These are phyloP conservation scores for Euclidia mi DNA, from an alignment of 2,888 invertebrate species.

Conservation along the genomic window DNA sequence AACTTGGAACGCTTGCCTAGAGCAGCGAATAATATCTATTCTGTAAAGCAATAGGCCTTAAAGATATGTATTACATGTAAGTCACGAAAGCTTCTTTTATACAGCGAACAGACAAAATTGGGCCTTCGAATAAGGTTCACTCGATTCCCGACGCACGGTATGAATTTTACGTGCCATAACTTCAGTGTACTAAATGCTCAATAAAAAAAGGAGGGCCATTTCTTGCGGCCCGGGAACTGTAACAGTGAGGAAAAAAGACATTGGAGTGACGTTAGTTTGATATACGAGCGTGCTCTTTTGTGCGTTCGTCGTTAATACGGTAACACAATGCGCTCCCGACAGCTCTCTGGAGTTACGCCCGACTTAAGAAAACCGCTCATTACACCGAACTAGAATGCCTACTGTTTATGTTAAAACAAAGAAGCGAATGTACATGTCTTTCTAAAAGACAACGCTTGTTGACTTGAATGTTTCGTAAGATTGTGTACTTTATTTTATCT, in stretches of 20 bases:
- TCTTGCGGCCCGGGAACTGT: slow-evolving; percentile 79
- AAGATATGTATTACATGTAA: slow-evolving; percentile 47
- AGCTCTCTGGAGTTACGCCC: slow-evolving; percentile 78
- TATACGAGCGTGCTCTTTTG: slow-evolving; percentile 87
- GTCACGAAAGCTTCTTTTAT: slow-evolving; percentile 33
- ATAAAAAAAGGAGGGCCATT: slow-evolving; percentile 83
- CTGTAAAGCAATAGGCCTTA: slow-evolving; percentile 27
- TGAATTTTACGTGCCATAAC: slow-evolving; percentile 82
- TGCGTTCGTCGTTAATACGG: slow-evolving; percentile 85
- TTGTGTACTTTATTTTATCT: background rate
- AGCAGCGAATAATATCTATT: slow-evolving; percentile 35
- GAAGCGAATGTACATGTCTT: background rate
- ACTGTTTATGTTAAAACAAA: slow-evolving; percentile 27
- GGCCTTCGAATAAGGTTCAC: slow-evolving; percentile 51
- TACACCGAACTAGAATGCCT: slow-evolving; percentile 63
- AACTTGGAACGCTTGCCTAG: slow-evolving; percentile 22
- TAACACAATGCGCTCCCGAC: slow-evolving; percentile 82
- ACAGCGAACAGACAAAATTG: slow-evolving; percentile 49
- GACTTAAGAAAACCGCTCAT: slow-evolving; percentile 74
- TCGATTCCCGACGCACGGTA: slow-evolving; percentile 52
- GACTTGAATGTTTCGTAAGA: background rate
- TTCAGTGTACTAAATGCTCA: slow-evolving; percentile 81
- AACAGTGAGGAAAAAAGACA: slow-evolving; percentile 87
- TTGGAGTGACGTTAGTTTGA: slow-evolving; percentile 89
- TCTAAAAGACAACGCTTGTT: background rate